Base-by-base conservation (phyloP, 1,140 invertebrate genomes). In the Pogonomyrmex barbatus region DNA sequence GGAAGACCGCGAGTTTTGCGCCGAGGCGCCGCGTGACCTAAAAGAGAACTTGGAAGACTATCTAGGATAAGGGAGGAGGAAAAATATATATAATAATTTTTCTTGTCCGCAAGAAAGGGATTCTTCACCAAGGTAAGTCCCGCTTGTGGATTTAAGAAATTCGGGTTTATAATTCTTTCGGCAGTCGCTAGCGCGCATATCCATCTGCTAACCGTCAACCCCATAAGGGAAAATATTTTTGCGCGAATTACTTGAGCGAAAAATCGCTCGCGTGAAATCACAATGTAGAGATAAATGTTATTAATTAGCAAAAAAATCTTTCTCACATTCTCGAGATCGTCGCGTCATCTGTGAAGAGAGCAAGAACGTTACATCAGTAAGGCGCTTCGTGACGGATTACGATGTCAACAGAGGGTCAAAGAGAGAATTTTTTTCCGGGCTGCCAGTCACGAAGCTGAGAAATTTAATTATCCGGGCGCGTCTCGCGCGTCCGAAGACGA, bases 141-240 rank as follows among this genome's bases (percentile, higher is more conserved):
- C 89, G 90, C 85, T 91, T 89, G 89, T 86, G 89, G 90, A 91
- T 91, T 91, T 93, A 92, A 93, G 90, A 93, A 92, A 92, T 93
- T 91, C 88, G 76, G 56, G 82, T 85, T 86, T 90, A 90, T 92
- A 92, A 92, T 81, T 93, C 89, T 91, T 79, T 33, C 50, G 14
- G 8, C 9, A 63, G 8, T 52, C n/a, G 42, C 30, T 62, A 14
- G 24, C 24, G 30, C 17, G 9, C n/a, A 12, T n/a, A 45, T 36
- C 30, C 30, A 17, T 75, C n/a, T 17, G 63, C 1, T 30, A 42
- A 5, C 2, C 14, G 58, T 50, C 67, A 17, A 83, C 30, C 24
- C 24, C 24, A 4, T 47, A n/a, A 71, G 47, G 2, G 10, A 54
- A 73, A 36, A 68, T 24, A 24, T 24, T 24, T 24, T 24, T 30